Base-by-base conservation (phyloP, 2,113 vertebrate genomes). In the Periophthalmodon schlosseri region DNA sequence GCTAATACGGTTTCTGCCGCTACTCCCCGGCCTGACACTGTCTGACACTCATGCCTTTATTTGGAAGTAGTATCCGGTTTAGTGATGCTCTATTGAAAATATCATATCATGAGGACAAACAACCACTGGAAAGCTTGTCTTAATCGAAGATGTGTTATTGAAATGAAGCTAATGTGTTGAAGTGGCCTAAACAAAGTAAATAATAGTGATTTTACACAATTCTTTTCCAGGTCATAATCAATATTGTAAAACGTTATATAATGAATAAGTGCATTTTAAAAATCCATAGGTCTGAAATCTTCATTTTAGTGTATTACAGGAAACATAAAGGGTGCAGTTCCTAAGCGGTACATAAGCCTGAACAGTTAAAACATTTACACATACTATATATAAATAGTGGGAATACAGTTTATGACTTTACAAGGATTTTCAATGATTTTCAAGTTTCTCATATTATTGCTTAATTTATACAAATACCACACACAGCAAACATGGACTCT, bases 1-100 rank as follows among this genome's bases (percentile, higher is more conserved):
- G 61, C 72, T 90, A 91, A 91, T 81, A 87, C 89, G 87, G 86
- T 87, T 92, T 92, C 88, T 89, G 87, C 75, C 67, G 73, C 80
- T 76, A 69, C 81, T 84, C 84, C 85, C 79, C 81, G 81, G 74
- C 74, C 83, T 83, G 82, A 77, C 82, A 64, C 85, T n/a, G n/a
- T n/a, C n/a, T 83, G 54, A 21, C 54, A 81, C 84, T 86, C 88
- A 86, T 90, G 87, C 83, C 77, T 90, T 84, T 91, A 86, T 85
- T 85, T 91, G 33, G 80, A 86, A 85, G 88, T 84, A 86, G 77
- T 84, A 86, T 89, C 88, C 87, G 73, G 68, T 90, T 93, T 91
- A 87, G 83, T 76, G 75, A 87, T 79, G 85, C 70, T 82, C 73
- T 75, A 68, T 70, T 73, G 86, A 84, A 75, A 79, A 86, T 83